Base-by-base conservation (phyloP, 2,113 vertebrate species). In the Tachysurus fulvidraco region DNA sequence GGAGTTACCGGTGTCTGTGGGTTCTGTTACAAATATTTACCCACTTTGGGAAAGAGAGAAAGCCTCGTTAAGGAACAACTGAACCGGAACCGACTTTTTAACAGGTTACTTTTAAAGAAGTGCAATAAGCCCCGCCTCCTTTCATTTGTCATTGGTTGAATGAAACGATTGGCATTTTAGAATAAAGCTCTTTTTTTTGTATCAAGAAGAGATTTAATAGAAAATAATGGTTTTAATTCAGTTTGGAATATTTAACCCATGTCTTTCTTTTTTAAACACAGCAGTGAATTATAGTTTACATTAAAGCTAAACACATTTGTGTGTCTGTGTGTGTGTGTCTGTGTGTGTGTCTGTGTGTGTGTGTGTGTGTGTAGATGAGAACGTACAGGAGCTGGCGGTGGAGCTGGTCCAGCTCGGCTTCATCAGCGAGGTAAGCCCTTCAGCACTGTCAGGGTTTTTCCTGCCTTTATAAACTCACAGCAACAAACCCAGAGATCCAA, bases 351-450 rank as follows among this genome's bases (percentile, higher is more conserved):
- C 1, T 4, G 25, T 23, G 41, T 19, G 28, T 41, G 60, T 77
- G 41, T 88, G 0, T 85, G 36, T 71, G 57, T 25, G 55, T 23
- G 52, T 89, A 99, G 98, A 97, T 94, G 98, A 99, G 93, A 99
- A 96, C 67, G 97, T 98, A 91, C 97, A 98, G 25, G 98, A 99
- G 92, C 91, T 99, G 94, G 96, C 98, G 0, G 97, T 97, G 54
- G 98, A 99, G 91, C 95, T 99, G 59, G 97, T 99, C 71, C 98
- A 99, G 93, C 95, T 99, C 87, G 98, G 98, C 9, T 99, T 99
- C 93, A 98, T 99, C 92, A 98, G 96, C 3, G 98, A 99, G 97
- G 98, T 98, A 88, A 91, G 94, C 2, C 3, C 54, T 69, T 23
- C 25, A 17, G 59, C 64, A 5, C 55, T 12, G 14, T 55, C 41